Conservation (phyloP, 2,797 vertebrate genomes). For the Lophotriccus pileatus region DNA sequence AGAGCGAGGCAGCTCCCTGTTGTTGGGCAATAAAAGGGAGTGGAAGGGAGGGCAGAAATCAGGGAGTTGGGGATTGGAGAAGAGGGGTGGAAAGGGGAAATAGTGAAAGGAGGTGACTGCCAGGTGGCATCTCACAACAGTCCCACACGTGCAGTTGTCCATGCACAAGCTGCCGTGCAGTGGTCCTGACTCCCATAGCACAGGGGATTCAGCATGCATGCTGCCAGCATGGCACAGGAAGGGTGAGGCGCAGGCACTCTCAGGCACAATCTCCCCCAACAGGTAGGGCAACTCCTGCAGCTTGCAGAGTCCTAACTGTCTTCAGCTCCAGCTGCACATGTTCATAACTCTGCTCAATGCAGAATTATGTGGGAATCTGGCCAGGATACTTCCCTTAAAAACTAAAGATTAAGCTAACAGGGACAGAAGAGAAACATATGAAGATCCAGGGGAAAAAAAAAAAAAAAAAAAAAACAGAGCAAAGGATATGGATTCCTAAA, state of each 20-base stretch:
- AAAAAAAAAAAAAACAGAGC: too few species aligned
- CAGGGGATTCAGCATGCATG: accelerated
- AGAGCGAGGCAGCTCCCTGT: constrained; percentile 37
- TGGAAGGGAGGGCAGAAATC: accelerated
- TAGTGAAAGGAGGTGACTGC: background rate
- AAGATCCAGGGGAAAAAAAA: background rate
- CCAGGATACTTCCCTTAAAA: background rate
- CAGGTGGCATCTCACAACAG: background rate
- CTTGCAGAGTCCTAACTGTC: background rate
- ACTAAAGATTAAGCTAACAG: background rate
- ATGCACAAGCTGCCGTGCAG: background rate
- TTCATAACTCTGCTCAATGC: background rate
- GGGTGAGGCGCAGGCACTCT: background rate
- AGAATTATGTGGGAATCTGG: background rate
- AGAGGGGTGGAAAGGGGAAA: background rate
- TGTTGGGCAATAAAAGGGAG: background rate
- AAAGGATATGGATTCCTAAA: background rate
- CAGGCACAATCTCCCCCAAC: background rate
- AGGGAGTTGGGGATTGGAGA: background rate
- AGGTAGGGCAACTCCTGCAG: background rate
- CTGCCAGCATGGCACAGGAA: background rate
- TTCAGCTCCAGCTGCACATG: background rate
- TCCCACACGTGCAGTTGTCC: accelerated
- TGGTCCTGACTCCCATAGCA: background rate
- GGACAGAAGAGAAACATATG: background rate